Conservation (phyloP, 2,888 invertebrate genomes). For the Papilio demoleus region DNA sequence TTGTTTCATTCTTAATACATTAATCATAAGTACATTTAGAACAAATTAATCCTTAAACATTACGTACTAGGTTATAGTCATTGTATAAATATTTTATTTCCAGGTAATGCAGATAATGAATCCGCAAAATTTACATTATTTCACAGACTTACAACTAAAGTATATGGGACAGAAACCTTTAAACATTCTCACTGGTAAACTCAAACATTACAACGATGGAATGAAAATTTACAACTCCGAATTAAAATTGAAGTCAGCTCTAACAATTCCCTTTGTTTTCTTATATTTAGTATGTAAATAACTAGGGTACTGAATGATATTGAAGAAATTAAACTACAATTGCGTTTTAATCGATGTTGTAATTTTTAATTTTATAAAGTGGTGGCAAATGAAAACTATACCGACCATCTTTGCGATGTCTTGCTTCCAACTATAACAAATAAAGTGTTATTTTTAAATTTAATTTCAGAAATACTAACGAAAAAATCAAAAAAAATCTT, state of each 20-base stretch:
- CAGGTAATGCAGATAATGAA: constrained; percentile 71
- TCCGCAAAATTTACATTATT: constrained; percentile 55
- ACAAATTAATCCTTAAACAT: not conserved
- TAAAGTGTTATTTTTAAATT: constrained; percentile 12
- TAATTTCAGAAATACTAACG: not conserved
- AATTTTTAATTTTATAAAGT: constrained; percentile 56
- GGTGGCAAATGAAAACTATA: constrained; percentile 69
- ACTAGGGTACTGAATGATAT: not conserved
- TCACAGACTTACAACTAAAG: constrained; percentile 63
- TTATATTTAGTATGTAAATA: constrained; percentile 32
- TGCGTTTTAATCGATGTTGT: constrained; percentile 49
- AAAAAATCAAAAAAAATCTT: constrained; percentile 33
- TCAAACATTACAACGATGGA: constrained; percentile 54
- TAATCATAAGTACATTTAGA: not conserved
- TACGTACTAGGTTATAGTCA: not conserved
- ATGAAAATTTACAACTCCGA: constrained; percentile 19
- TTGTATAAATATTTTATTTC: constrained; percentile 25
- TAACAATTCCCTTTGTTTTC: constrained; percentile 22
- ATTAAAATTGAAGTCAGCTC: constrained; percentile 3
- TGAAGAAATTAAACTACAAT: constrained; percentile 6
- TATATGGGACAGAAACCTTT: constrained; percentile 60
- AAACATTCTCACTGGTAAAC: constrained; percentile 65
- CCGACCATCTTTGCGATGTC: constrained; percentile 57
- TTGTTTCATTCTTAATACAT: too few relatives aligned
- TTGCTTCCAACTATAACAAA: constrained; percentile 67